A percentile compares a stretch with the other conserved stretches of the same genome.
phyloP scores from a whole-genome alignment of 2,797 vertebrate species.

The Vireo griseus region DNA sequence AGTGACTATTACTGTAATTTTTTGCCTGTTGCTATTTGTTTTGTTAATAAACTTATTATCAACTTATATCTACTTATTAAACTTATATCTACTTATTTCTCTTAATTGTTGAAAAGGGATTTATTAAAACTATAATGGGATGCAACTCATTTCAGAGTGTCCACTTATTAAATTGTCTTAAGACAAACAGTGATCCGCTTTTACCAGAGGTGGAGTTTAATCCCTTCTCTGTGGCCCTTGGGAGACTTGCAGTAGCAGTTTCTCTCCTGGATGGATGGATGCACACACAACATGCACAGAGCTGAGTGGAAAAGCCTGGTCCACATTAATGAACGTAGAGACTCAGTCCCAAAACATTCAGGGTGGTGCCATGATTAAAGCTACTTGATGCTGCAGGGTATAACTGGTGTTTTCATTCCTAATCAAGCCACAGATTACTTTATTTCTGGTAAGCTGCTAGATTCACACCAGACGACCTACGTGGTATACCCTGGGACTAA shows the following conservation, averaged over 20 bases:
- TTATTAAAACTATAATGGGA: background rate
- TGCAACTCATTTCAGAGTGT: background rate
- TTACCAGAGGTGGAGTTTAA: background rate
- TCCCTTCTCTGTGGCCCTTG: background rate
- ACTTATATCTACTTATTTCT: background rate
- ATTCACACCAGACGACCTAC: background rate
- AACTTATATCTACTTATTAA: background rate
- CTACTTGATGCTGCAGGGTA: background rate
- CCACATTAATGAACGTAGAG: background rate
- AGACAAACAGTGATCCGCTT: rapidly evolving
- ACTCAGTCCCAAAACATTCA: background rate
- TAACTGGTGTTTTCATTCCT: background rate
- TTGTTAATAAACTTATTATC: background rate
- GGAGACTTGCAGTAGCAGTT: background rate
- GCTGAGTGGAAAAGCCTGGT: background rate
- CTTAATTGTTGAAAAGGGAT: background rate
- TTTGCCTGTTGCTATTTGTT: background rate
- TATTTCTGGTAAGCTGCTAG: background rate
- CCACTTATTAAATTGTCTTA: background rate
- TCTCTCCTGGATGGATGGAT: rapidly evolving
- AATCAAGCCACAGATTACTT: background rate
- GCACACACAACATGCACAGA: rapidly evolving
- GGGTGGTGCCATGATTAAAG: background rate
- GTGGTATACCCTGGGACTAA: background rate
- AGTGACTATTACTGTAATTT: background rate